Evolutionary conservation across 2,797 vertebrate genomes (phyloP).

Genomic region (Mormyrus proboscirostris): DNA sequence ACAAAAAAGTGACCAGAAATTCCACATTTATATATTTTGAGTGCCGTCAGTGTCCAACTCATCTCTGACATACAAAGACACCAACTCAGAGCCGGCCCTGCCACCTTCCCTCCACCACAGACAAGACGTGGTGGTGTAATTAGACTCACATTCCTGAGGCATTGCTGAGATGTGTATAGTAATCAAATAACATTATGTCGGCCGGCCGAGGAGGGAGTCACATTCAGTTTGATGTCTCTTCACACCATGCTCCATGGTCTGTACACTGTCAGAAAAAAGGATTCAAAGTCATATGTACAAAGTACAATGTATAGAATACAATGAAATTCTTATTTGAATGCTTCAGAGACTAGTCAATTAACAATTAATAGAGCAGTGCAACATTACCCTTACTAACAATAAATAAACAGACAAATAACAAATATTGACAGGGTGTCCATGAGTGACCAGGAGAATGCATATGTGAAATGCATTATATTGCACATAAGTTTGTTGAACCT

Average conservation of each 20-base stretch:
- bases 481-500: neutral
- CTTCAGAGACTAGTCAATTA: neutral
- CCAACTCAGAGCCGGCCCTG: neutral
- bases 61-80: neutral
- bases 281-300: neutral
- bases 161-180: neutral
- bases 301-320: neutral
- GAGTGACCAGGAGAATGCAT: neutral
- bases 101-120: neutral
- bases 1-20: neutral
- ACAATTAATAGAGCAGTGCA: neutral
- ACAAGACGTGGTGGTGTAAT: neutral
- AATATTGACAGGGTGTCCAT: neutral
- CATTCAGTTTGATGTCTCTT: neutral
- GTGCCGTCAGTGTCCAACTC: neutral
- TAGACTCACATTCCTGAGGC: neutral
- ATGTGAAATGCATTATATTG: too few species aligned
- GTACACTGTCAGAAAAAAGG: neutral
- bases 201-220: neutral
- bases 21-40: neutral
- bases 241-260: neutral
- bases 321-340: neutral
- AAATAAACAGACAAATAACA: neutral
- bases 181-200: neutral
- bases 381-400: neutral